Percentiles rank a stretch among this genome's conserved stretches.
Evolutionary conservation across 2,797 vertebrate species (phyloP).

Genomic region (Falco novaeseelandiae): DNA sequence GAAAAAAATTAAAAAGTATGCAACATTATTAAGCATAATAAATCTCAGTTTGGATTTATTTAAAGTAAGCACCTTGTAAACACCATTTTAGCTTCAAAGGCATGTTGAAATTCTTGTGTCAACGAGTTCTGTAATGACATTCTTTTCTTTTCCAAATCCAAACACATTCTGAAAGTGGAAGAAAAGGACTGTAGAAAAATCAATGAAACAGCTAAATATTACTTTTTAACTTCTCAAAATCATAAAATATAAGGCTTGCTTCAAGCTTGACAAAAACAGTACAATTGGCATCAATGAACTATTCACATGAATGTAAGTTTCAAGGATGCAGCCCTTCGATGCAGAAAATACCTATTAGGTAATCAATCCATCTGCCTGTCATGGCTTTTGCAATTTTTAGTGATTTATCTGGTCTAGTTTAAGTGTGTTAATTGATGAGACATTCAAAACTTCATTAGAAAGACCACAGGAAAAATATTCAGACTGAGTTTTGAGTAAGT

Average conservation of each 20-base stretch:
- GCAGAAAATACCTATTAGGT: neutral
- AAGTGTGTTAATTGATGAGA: slow-evolving; percentile 36
- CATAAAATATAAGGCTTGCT: neutral
- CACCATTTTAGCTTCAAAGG: slow-evolving; percentile 16
- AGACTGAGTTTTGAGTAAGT: neutral
- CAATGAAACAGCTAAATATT: neutral
- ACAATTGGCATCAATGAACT: neutral
- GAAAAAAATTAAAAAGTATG: neutral
- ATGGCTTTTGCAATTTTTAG: slow-evolving; percentile 3
- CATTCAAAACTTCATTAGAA: neutral
- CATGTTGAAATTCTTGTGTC: neutral
- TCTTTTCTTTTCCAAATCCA: neutral
- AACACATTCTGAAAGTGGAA: neutral
- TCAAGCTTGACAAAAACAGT: neutral
- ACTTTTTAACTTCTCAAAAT: neutral
- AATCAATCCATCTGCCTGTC: neutral
- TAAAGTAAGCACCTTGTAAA: neutral
- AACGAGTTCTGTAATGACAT: neutral
- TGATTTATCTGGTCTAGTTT: slow-evolving; percentile 42
- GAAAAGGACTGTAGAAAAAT: neutral
- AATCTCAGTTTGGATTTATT: neutral
- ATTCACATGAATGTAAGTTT: neutral
- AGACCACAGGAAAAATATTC: neutral
- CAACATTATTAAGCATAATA: neutral
- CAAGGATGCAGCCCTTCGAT: neutral